Conservation (phyloP, 2,797 vertebrate species). For the Sebastes steindachneri region DNA sequence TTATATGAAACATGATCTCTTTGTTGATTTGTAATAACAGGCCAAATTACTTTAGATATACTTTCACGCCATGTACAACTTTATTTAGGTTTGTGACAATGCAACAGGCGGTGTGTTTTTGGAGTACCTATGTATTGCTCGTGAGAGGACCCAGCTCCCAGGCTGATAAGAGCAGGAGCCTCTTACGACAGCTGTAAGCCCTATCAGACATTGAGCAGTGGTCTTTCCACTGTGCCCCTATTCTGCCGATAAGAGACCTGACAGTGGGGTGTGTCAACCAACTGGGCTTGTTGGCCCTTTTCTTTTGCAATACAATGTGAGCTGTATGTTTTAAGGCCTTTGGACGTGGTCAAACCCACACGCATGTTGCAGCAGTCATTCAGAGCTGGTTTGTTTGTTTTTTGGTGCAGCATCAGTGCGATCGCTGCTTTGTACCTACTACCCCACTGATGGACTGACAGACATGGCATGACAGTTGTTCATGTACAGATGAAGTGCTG, state of each 20-base stretch:
- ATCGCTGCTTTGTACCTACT: conserved; percentile 7
- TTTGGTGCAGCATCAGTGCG: conserved; percentile 6
- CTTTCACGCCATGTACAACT: not conserved
- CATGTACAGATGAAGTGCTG: conserved; percentile 45
- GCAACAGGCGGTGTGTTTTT: not conserved
- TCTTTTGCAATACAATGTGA: conserved; percentile 16
- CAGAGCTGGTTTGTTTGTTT: not conserved
- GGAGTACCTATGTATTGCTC: conserved; percentile 30
- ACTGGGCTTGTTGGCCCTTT: conserved; percentile 37
- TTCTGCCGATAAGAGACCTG: conserved; percentile 75
- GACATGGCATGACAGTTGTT: conserved; percentile 39
- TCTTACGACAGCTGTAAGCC: conserved; percentile 58
- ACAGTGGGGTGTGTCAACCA: conserved; percentile 66
- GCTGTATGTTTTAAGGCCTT: not conserved
- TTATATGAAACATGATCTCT: not conserved
- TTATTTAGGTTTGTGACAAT: not conserved
- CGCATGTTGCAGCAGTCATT: not conserved
- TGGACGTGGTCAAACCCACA: not conserved
- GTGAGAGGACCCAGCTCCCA: conserved; percentile 46
- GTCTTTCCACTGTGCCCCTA: conserved; percentile 71
- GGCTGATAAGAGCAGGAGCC: conserved; percentile 70
- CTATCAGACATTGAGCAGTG: conserved; percentile 77
- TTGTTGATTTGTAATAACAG: not conserved
- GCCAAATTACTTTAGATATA: not conserved
- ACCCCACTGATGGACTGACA: conserved; percentile 18